Evolutionary conservation across 2,113 vertebrate species (phyloP).

Genomic region (Carassius gibelio): DNA sequence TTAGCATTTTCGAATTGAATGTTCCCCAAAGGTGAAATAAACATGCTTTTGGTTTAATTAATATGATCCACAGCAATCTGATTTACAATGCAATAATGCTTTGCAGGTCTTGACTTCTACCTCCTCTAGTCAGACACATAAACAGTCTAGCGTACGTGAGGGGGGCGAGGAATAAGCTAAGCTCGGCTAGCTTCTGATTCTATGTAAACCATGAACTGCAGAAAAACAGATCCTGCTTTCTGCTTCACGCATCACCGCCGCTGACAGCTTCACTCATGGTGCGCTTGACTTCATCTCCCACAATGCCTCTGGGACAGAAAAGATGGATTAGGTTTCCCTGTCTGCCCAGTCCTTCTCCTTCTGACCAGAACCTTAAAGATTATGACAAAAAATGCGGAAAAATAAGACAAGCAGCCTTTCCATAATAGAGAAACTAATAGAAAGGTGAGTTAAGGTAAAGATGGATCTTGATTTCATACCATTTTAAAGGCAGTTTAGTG

Average conservation of each 20-base stretch:
- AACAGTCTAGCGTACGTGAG: conserved; percentile 32
- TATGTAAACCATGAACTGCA: conserved; percentile 53
- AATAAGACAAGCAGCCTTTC: background rate
- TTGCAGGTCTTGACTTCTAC: conserved; percentile 33
- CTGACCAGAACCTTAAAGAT: conserved; percentile 50
- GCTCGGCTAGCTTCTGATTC: conserved; percentile 39
- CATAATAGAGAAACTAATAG: no score
- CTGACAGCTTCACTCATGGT: conserved; percentile 58
- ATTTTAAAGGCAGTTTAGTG: no score
- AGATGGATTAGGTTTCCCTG: conserved; percentile 55
- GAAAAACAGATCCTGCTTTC: conserved; percentile 54
- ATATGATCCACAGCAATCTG: conserved; percentile 22
- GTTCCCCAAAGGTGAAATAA: conserved; percentile 28
- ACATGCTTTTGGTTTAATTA: conserved; percentile 36
- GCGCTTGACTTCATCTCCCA: conserved; percentile 70
- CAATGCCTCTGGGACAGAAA: conserved; percentile 61
- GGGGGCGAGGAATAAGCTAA: conserved; percentile 18
- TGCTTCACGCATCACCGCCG: conserved; percentile 60
- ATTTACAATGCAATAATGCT: conserved; percentile 37
- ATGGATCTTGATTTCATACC: no score
- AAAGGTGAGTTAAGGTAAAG: no score
- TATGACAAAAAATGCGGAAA: conserved; percentile 42
- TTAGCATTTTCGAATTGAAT: background rate
- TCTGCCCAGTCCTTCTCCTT: conserved; percentile 49
- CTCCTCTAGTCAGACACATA: background rate